Evolutionary conservation across 2,888 invertebrate genomes (phyloP).

Genomic region (Urechis unicinctus): DNA sequence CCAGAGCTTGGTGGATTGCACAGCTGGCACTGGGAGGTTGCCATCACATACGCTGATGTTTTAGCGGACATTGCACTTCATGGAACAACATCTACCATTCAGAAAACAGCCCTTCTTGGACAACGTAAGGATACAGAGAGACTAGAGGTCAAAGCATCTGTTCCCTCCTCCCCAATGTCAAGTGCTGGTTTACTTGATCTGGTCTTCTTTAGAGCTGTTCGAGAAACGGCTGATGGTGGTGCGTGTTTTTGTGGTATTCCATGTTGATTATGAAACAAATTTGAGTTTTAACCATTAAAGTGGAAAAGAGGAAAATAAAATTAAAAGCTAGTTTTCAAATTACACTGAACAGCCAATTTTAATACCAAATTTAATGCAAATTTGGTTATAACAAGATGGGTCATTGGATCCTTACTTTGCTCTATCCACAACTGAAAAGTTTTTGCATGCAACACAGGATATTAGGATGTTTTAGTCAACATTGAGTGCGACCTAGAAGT

Average conservation of each 20-base stretch:
- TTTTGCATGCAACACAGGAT: too few species aligned
- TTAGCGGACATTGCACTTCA: slow-evolving; percentile 41
- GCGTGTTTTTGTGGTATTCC: slow-evolving; percentile 2
- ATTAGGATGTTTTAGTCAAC: too few species aligned
- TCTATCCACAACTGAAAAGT: too few species aligned
- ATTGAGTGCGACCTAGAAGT: too few species aligned
- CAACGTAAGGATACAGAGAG: slow-evolving; percentile 26
- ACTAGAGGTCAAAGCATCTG: slow-evolving; percentile 23
- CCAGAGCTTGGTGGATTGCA: slow-evolving; percentile 27
- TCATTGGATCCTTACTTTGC: too few species aligned
- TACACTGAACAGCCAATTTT: too few species aligned
- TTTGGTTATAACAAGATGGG: too few species aligned
- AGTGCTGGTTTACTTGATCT: slow-evolving; percentile 44
- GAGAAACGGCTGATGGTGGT: slow-evolving; percentile 34
- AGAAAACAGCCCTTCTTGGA: slow-evolving; percentile 44
- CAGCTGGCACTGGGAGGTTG: slow-evolving; percentile 49
- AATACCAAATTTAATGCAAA: too few species aligned
- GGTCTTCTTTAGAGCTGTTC: slow-evolving; percentile 35
- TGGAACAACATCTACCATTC: slow-evolving; percentile 37
- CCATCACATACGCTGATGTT: slow-evolving; percentile 39
- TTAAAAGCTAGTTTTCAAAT: too few species aligned
- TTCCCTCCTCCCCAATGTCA: slow-evolving; percentile 25
- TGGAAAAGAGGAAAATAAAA: too few species aligned
- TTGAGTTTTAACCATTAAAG: too few species aligned
- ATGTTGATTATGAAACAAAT: too few species aligned